These are phyloP conservation scores for Xenopus petersii DNA, from an alignment of 2,797 vertebrate genomes.

Conservation along the genomic window DNA sequence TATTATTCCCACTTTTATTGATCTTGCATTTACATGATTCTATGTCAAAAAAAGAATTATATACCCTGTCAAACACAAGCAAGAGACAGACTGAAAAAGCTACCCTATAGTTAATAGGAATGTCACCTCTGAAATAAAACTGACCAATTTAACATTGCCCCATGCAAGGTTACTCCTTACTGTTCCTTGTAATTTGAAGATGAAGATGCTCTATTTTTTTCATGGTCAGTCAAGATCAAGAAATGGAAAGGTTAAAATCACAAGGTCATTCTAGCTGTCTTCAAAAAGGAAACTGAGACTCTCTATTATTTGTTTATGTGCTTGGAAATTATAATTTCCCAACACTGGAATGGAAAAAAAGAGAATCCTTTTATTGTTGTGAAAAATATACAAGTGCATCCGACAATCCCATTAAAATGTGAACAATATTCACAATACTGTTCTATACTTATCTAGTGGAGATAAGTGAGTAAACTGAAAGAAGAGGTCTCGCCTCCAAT, in stretches of 20 bases:
- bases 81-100: conserved; percentile 79
- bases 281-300: conserved; percentile 20
- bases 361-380: conserved; percentile 23
- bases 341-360: conserved; percentile 42
- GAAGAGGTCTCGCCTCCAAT: too few relatives aligned
- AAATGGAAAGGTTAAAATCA: conserved; percentile 57
- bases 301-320: conserved; percentile 55
- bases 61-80: conserved; percentile 82
- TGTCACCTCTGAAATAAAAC: conserved; percentile 70
- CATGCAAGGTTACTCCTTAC: conserved; percentile 78
- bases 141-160: conserved; percentile 78
- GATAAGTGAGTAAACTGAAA: too few relatives aligned
- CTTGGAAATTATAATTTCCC: conserved; percentile 40
- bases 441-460: too few relatives aligned
- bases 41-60: conserved; percentile 61
- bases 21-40: background rate
- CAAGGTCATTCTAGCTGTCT: conserved; percentile 52
- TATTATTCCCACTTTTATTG: too few relatives aligned
- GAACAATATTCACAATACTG: too few relatives aligned
- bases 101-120: conserved; percentile 72
- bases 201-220: conserved; percentile 56
- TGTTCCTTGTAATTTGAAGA: conserved; percentile 70
- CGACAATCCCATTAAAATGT: too few relatives aligned
- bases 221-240: conserved; percentile 57
- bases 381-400: conserved; percentile 28